phyloP scores from a whole-genome alignment of 2,888 invertebrate genomes.

The Parnassius smintheus region DNA sequence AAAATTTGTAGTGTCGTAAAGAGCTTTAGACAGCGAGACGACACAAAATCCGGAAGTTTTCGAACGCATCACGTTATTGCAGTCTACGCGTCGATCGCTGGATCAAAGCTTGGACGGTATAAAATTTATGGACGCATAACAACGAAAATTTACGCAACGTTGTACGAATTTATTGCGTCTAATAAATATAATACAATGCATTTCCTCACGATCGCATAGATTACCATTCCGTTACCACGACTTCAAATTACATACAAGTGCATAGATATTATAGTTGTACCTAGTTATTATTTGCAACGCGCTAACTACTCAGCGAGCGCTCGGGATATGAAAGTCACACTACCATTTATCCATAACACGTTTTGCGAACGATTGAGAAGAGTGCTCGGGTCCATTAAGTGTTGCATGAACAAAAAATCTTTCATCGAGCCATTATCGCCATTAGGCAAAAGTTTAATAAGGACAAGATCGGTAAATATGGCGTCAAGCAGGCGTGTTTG shows the following conservation, averaged over 20 bases:
- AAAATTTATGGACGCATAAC: not conserved
- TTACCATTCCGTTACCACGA: not conserved
- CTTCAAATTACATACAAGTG: slow-evolving; percentile 13
- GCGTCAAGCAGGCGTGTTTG: slow-evolving; percentile 41
- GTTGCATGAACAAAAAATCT: slow-evolving; percentile 60
- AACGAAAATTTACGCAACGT: not conserved
- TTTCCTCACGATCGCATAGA: slow-evolving; percentile 1
- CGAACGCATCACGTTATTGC: not conserved
- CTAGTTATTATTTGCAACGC: slow-evolving; percentile 23
- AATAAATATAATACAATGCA: slow-evolving; percentile 1
- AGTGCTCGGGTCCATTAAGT: slow-evolving; percentile 71
- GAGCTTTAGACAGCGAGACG: slow-evolving; percentile 17
- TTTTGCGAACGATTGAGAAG: slow-evolving; percentile 69
- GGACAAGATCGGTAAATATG: slow-evolving; percentile 38
- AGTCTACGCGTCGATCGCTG: not conserved
- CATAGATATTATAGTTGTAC: slow-evolving; percentile 10
- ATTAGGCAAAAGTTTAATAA: slow-evolving; percentile 43
- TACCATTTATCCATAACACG: slow-evolving; percentile 71
- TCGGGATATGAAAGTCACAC: slow-evolving; percentile 68
- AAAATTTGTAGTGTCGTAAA: slow-evolving; percentile 10
- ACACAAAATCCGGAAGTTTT: slow-evolving; percentile 14
- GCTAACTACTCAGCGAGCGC: slow-evolving; percentile 28
- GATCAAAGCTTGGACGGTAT: not conserved
- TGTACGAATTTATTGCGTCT: not conserved
- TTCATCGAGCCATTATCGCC: slow-evolving; percentile 50